Percentiles rank a stretch among this genome's conserved stretches.
phyloP scores from a whole-genome alignment of 2,888 invertebrate species.

The Nemotelus pantherinus region DNA sequence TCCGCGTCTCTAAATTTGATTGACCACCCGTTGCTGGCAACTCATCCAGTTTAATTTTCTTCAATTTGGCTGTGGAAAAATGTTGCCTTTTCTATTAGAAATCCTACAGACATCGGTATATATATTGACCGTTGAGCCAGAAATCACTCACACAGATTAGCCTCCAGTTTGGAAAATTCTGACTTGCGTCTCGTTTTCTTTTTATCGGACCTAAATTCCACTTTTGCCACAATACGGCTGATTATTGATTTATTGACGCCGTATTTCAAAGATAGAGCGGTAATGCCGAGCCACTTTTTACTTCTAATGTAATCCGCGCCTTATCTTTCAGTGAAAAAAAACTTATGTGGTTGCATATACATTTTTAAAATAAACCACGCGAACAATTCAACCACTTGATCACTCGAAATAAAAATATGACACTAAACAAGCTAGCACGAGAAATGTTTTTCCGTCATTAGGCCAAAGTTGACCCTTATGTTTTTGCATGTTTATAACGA shows the following conservation, averaged over 20 bases:
- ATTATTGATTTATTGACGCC: not conserved
- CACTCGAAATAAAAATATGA: not conserved
- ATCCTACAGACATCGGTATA: too few species aligned
- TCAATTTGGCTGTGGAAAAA: too few species aligned
- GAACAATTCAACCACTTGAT: constrained; percentile 1
- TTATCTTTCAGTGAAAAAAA: not conserved
- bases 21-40: too few species aligned
- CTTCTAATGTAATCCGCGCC: not conserved
- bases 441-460: not conserved
- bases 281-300: not conserved
- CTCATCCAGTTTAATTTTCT: too few species aligned
- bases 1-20: too few species aligned
- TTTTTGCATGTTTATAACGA: not conserved
- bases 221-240: too few species aligned
- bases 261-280: constrained; percentile 3
- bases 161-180: too few species aligned
- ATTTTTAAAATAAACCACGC: not conserved
- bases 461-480: not conserved
- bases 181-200: too few species aligned
- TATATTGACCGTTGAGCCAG: too few species aligned
- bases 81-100: too few species aligned
- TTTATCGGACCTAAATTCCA: too few species aligned
- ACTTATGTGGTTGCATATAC: not conserved
- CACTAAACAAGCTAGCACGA: not conserved
- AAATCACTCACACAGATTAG: too few species aligned